These are phyloP conservation scores for Tachycineta bicolor DNA, from an alignment of 2,113 vertebrate genomes.

Conservation along the genomic window DNA sequence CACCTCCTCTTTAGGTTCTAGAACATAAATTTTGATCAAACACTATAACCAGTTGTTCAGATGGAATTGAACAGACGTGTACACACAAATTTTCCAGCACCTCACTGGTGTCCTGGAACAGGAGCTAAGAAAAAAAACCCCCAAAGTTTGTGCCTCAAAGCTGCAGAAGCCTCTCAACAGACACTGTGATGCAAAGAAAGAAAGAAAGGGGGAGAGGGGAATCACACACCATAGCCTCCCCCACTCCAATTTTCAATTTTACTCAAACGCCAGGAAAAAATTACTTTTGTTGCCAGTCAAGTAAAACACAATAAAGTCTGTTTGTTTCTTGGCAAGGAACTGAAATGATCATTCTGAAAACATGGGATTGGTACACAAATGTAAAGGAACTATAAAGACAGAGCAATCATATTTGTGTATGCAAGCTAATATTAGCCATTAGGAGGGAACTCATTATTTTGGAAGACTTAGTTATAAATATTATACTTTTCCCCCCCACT, in stretches of 20 bases:
- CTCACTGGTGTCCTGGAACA: background rate
- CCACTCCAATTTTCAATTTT: background rate
- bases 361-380: background rate
- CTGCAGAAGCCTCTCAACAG: background rate
- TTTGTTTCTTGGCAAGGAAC: background rate
- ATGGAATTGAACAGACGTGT: background rate
- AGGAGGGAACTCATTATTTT: background rate
- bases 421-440: background rate
- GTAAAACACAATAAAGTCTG: background rate
- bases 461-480: background rate
- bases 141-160: background rate
- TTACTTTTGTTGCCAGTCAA: background rate
- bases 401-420: background rate
- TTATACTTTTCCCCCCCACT: background rate
- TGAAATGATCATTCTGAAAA: background rate
- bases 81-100: background rate
- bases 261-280: background rate
- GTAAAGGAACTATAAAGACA: background rate
- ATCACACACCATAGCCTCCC: background rate
- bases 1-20: background rate
- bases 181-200: background rate
- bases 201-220: background rate
- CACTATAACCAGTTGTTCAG: background rate
- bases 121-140: background rate
- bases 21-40: background rate